Base-by-base conservation (phyloP, 2,797 vertebrate genomes). In the Chloroceryle inda region DNA sequence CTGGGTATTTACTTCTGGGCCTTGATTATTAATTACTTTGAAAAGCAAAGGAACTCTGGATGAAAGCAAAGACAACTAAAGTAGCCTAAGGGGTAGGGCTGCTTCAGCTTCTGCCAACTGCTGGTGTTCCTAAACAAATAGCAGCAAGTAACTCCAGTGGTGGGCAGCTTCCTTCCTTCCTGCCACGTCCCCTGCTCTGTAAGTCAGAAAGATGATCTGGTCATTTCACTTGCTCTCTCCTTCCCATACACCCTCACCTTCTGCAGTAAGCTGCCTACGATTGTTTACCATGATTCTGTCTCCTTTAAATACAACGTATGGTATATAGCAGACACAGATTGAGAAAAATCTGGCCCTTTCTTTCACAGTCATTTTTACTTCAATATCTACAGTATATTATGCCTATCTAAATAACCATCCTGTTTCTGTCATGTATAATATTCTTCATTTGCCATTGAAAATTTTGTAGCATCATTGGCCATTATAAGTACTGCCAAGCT, bases 301-400 rank as follows among this genome's bases (percentile, higher is more conserved):
- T 96, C 69, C 79, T 94, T 84, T 88, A 88, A 92, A 83, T 62
- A 92, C 82, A 84, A 94, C 7, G 73, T 84, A 93, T 73, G 83
- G 94, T 87, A 73, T 21, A 47, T 3, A 96, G 71, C 85, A 92
- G 88, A 92, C 66, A 92, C 85, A 95, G 88, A 91, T 88, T 93
- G 94, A 86, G 88, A 84, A 94, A 95, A 96, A 95, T 92, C 89
- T 92, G 92, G 69, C 49, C 77, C 63, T 52, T 94, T 85, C 86
- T 84, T 87, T 91, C 85, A 92, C 49, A 85, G 75, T 52, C 91
- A 93, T 77, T 86, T 92, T 63, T 76, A 92, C 71, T 84, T 88
- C 89, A 89, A 66, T 82, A 94, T 76, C 89, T 90, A 82, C 45
- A 94, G 85, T 56, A 87, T 71, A 92, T 95, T 92, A 84, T 33